Evolutionary conservation across 2,113 vertebrate genomes (phyloP).

Genomic region (Picathartes gymnocephalus): DNA sequence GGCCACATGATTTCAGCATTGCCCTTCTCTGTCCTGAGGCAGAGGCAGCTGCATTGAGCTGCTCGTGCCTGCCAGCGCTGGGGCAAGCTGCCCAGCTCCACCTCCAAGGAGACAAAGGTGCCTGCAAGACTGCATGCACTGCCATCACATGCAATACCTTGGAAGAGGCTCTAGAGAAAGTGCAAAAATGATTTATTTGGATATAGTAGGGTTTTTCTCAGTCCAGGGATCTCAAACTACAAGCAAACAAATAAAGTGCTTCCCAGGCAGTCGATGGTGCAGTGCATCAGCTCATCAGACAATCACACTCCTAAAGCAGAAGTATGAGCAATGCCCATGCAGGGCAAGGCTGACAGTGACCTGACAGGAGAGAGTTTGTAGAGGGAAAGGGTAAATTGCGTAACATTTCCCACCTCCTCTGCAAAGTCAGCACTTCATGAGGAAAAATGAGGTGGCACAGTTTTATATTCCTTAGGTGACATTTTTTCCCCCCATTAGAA

Average conservation of each 20-base stretch:
- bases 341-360: background rate
- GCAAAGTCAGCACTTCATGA: background rate
- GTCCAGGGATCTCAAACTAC: background rate
- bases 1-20: background rate
- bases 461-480: background rate
- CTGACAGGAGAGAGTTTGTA: background rate
- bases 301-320: background rate
- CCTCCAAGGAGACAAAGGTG: background rate
- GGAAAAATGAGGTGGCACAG: background rate
- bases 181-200: background rate
- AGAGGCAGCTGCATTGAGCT: background rate
- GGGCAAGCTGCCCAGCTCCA: background rate
- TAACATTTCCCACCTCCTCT: background rate
- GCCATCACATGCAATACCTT: background rate
- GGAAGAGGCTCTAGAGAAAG: background rate
- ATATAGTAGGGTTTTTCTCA: background rate
- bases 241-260: background rate
- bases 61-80: background rate
- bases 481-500: background rate
- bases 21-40: background rate
- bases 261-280: rapidly evolving
- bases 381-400: background rate
- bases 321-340: background rate
- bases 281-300: background rate
- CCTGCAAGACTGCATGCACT: background rate